Evolutionary conservation across 2,888 invertebrate species (phyloP), one percentile per base, ranked within the genome.

Genomic region (Rhyacophila evoluta): DNA sequence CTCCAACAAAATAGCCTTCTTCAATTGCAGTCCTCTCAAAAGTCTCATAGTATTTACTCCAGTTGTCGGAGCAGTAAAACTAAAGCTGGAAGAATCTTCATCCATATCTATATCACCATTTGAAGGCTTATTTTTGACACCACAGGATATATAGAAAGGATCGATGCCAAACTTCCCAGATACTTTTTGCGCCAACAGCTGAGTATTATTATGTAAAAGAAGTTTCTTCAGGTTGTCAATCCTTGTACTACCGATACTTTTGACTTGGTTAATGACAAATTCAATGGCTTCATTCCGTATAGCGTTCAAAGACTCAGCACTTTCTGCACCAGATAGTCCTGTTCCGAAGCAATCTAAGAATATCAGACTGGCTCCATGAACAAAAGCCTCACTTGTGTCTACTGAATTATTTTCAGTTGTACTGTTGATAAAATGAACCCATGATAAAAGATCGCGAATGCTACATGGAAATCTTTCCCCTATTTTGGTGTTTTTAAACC

Each of bases 1-100:
- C 89, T 99, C 99, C 15, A 99, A 87, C 75, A 99, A 91, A 79
- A 99, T 93, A 0, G 99, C 97, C 86, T 98, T 96, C 81, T 95
- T 95, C 79, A 98, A 87, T 84, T 98, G 97, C 84, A 99, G 89
- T 0, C 96, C 98, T 78, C 99, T 92, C 39, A 99, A 87, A 8
- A 99, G 86, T 79, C 98, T 92, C 80, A 96, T 89, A 0, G 95
- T 93, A 87, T 99, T 99, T 25, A 91, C 89, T 71, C 93, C 92
- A 0, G 95, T 95, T 0, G 95, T 96, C 0, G 94, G 94, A 0
- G 95, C 94, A 74, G 92, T 91, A 84, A 97, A 95, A 0, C 92
- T 91, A 84, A 96, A 97, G 29, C 87, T 86, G 8, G 86, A 84
- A 11, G 71, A 36, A 39, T 25, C 39, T 4, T 55, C 25, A 25